A percentile compares a stretch with the other conserved stretches of the same genome.
Conservation (phyloP, 1,140 invertebrate genomes). For the Asbolus verrucosus region DNA sequence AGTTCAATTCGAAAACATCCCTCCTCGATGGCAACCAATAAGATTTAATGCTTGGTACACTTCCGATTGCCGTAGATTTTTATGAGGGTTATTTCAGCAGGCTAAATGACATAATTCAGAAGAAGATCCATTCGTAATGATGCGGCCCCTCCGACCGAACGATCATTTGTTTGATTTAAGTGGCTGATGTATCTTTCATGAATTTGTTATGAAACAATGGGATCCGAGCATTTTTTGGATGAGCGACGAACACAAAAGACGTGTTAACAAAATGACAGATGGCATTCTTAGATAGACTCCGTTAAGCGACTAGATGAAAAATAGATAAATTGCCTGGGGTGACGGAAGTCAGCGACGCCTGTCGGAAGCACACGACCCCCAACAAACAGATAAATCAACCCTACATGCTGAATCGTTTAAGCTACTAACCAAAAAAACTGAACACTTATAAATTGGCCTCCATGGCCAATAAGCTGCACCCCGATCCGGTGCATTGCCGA, state of each 20-base stretch:
- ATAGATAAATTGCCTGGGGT: conserved; percentile 47
- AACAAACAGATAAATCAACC: conserved; percentile 43
- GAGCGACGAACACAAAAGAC: conserved; percentile 35
- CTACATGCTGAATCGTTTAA: conserved; percentile 24
- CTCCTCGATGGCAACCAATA: not conserved
- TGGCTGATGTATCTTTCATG: conserved; percentile 34
- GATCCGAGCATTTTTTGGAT: not conserved
- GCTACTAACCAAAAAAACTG: conserved; percentile 20
- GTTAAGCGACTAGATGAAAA: conserved; percentile 48
- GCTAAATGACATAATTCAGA: conserved; percentile 32
- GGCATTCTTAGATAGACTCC: conserved; percentile 46
- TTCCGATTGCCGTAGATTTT: conserved; percentile 40
- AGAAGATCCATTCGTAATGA: conserved; percentile 8
- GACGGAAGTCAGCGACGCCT: conserved; percentile 41
- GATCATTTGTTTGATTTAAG: conserved; percentile 31
- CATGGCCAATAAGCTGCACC: not conserved
- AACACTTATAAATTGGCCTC: conserved; percentile 10
- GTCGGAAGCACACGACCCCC: conserved; percentile 39
- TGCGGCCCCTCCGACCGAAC: conserved; percentile 8
- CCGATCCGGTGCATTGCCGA: no score
- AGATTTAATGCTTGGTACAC: conserved; percentile 42
- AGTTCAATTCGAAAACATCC: not conserved
- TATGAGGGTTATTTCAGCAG: conserved; percentile 19
- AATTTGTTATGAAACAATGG: conserved; percentile 37
- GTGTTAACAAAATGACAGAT: conserved; percentile 51